Base-by-base conservation (phyloP, 2,797 vertebrate species). In the Taenioides sp. region DNA sequence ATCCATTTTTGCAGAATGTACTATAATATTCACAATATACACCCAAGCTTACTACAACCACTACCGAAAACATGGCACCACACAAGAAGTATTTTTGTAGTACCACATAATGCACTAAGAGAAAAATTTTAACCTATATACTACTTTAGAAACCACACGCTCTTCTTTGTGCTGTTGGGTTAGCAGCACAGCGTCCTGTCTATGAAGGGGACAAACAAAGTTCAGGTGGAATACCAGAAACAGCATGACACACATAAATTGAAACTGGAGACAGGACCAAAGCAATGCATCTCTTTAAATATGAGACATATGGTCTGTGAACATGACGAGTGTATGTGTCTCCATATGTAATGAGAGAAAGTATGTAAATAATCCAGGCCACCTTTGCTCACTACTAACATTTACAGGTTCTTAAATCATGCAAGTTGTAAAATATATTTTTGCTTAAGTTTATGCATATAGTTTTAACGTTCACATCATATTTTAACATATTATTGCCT, bases 141-240 rank as follows among this genome's bases (percentile, higher is more conserved):
- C 58, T 61, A 40, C 31, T 69, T 69, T 75, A 80, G 72, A 74
- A 79, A 73, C 63, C 72, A 34, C 65, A 20, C 1, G 65, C 52
- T 31, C 23, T 74, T 82, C 70, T 65, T 47, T 47, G 73, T 12
- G 67, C 61, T 23, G 67, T 9, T 49, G 16, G 67, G 67, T 20
- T 67, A 74, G 77, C 65, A 23, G 25, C 18, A 54, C 69, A 72
- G 14, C 18, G 77, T 81, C 70, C 71, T 75, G 59, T 23, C 71
- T 25, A 80, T 89, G 80, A 80, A 74, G 75, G 69, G 43, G 50
- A 60, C 66, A 72, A 34, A 27, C 69, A 76, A 57, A 63, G 75
- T 78, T 89, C 80, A 88, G 84, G 81, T 88, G 82, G 83, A 70
- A 84, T 85, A 80, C 79, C 78, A 84, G 67, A 77, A 83, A 83